Evolutionary conservation across 92 coral and sea anemone genomes (phyloP), one percentile per base, ranked within the genome.

Genomic region (Heliopora coerulea): DNA sequence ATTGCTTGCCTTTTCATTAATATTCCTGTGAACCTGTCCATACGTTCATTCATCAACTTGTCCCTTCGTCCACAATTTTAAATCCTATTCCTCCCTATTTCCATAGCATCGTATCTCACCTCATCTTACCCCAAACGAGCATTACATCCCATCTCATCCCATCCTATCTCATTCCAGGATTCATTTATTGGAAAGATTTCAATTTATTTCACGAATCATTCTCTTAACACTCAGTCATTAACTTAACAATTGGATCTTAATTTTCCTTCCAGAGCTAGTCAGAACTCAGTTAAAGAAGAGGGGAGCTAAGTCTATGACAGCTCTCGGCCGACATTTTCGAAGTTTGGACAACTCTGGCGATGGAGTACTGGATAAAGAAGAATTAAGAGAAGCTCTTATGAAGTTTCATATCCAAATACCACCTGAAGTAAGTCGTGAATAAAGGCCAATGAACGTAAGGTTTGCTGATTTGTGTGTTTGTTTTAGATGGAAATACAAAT

Each of bases 231-330:
- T n/a, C n/a, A n/a, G n/a, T n/a, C n/a, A n/a, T n/a, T n/a, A n/a
- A n/a, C n/a, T n/a, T n/a, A n/a, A n/a, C n/a, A n/a, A n/a, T n/a
- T n/a, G n/a, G n/a, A n/a, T n/a, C n/a, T n/a, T 64, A 18, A 34
- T 24, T 66, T 41, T 33, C 5, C 28, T 48, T 18, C 56, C 17
- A 90, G 97, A 81, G 50, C 44, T 86, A 48, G 89, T 93, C 32
- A 78, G 60, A 64, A 78, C 82, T 14, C 98, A 93, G 82, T 89
- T 93, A 17, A 85, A 79, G 10, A 84, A 52, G 42, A 85, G 98
- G 68, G 98, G 96, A n/a, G 93, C 83, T 0, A 93, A 88, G 67
- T 89, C 98, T 10, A 30, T 93, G 86, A 89, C 89, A 90, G 98
- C 96, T 56, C 83, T 93, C 13, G 95, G 98, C 40, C 83, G 83